Evolutionary conservation across 2,113 vertebrate genomes (phyloP), one percentile per base, ranked within the genome.

Genomic region (Alces alces): DNA sequence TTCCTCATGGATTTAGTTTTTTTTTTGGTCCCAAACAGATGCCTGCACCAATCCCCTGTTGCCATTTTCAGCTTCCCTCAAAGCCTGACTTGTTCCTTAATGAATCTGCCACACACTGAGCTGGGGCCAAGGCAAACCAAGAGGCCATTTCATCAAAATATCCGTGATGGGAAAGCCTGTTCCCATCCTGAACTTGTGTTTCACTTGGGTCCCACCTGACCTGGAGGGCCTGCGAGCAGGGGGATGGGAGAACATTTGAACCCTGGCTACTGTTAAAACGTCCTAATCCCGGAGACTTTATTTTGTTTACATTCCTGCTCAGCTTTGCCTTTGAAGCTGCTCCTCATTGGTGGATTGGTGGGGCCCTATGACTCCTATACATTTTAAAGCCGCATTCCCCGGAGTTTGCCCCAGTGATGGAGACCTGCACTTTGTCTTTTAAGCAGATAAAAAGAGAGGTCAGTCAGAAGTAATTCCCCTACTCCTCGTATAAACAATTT

Each of bases 371-470:
- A 97, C 98, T 98, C 66, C 91, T 95, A 97, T 98, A 95, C 97
- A 93, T 98, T 98, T 98, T 98, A 97, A 98, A 98, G 55, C 96
- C 70, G 92, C 98, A 95, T 98, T 99, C 98, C 97, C 82, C 94
- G 86, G 98, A 98, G 98, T 98, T 98, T 96, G 91, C 97, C 97
- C 97, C 97, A 55, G 97, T 96, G 94, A 93, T 97, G 98, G 98
- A 99, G 98, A 98, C 98, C 98, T 99, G 98, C 98, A 99, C 98
- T 99, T 98, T 99, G 98, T 99, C 99, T 99, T 98, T 99, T 99
- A 99, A 99, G 98, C 98, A 99, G 99, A 99, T 99, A 99, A 99
- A 99, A 99, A 99, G 99, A 98, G 99, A 98, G 99, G 99, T 99
- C 99, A 99, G 98, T 99, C 98, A 98, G 98, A 99, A 98, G 98